Conservation (phyloP, 2,113 vertebrate genomes). For the Brachyhypopomus occidentalis region DNA sequence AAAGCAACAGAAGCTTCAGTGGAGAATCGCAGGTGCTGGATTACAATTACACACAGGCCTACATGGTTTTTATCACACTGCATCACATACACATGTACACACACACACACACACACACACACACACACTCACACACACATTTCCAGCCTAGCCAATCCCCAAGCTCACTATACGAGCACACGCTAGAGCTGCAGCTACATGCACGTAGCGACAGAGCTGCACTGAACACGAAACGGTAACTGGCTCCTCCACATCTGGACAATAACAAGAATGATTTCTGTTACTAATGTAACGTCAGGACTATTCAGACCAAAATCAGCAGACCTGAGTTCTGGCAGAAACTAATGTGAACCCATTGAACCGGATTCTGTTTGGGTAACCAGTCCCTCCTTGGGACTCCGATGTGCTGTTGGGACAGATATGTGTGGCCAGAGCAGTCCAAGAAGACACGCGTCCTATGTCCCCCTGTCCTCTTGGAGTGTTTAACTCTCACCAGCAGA, state of each 20-base stretch:
- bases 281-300: conserved; percentile 27
- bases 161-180: too few species aligned
- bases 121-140: too few species aligned
- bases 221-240: neutral
- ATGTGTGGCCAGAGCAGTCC: conserved; percentile 1
- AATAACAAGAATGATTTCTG: neutral
- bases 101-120: too few species aligned
- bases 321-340: conserved; percentile 15
- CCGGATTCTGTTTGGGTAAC: conserved; percentile 6
- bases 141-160: too few species aligned
- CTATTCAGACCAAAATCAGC: conserved; percentile 7
- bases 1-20: too few species aligned
- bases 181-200: too few species aligned
- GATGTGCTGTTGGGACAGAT: conserved; percentile 25
- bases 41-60: too few species aligned
- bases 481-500: conserved; percentile 22
- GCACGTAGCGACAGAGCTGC: too few species aligned
- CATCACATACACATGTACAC: too few species aligned
- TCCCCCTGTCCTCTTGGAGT: conserved; percentile 8
- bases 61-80: too few species aligned
- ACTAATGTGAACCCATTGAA: conserved; percentile 11
- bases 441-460: neutral
- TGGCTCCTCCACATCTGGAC: neutral
- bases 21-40: too few species aligned
- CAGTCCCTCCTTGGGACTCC: neutral